Conservation (phyloP, 1,140 invertebrate genomes). For the Hyphantria cunea region DNA sequence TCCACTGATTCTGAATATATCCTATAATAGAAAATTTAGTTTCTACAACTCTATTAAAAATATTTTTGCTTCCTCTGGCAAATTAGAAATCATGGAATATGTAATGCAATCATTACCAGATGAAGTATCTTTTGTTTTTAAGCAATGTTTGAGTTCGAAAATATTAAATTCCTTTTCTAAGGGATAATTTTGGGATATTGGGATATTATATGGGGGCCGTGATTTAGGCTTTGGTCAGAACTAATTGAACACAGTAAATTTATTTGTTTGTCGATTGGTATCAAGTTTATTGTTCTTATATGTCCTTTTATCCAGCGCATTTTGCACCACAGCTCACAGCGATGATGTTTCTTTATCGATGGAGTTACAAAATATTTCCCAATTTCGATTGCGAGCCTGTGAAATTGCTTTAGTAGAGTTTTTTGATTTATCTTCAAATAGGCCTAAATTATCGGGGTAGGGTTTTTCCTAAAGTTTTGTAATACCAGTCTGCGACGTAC, state of each 20-base stretch:
- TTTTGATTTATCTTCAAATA: constrained; percentile 5
- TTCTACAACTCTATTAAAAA: constrained; percentile 34
- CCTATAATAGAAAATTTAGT: constrained; percentile 3
- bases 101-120: constrained; percentile 42
- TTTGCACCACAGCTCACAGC: constrained; percentile 20
- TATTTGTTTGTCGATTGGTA: background rate
- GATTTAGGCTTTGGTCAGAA: constrained; percentile 1
- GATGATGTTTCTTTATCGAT: constrained; percentile 23
- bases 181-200: background rate
- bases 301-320: constrained; percentile 32
- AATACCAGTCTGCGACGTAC: constrained; percentile 37
- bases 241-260: constrained; percentile 8
- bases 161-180: constrained; percentile 28
- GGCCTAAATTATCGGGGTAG: constrained; percentile 25
- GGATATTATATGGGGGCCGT: background rate
- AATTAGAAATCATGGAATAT: constrained; percentile 43
- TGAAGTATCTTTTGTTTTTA: constrained; percentile 41
- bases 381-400: constrained; percentile 11
- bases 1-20: constrained; percentile 31
- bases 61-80: constrained; percentile 27
- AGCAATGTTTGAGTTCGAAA: constrained; percentile 34
- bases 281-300: background rate
- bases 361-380: constrained; percentile 21
- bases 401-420: constrained; percentile 7
- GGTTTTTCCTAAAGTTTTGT: constrained; percentile 38